These are phyloP conservation scores for Aspidiotus rigidus DNA, from an alignment of 2,888 invertebrate genomes.

Conservation along the genomic window DNA sequence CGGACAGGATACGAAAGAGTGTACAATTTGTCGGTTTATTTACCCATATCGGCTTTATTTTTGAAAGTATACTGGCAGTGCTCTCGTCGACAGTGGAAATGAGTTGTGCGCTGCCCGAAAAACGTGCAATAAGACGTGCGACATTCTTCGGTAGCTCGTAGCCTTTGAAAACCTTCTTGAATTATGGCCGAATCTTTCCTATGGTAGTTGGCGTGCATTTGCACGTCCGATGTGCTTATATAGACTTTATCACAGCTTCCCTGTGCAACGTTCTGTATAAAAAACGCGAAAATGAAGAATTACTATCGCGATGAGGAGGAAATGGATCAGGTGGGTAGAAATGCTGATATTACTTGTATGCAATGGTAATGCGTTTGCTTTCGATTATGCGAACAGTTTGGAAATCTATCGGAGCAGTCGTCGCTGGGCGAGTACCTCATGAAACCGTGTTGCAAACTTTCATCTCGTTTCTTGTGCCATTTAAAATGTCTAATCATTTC, in stretches of 20 bases:
- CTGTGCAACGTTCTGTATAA: constrained; percentile 41
- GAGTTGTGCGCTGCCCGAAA: constrained; percentile 88
- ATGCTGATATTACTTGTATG: constrained; percentile 58
- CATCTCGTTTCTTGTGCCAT: constrained; percentile 98
- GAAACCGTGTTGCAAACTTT: constrained; percentile 90
- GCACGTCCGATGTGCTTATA: constrained; percentile 96
- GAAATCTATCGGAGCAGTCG: constrained; percentile 80
- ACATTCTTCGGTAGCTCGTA: constrained; percentile 92
- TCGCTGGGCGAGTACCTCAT: constrained; percentile 90
- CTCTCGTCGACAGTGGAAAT: constrained; percentile 88
- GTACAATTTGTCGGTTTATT: constrained; percentile 41
- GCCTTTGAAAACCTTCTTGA: constrained; percentile 94
- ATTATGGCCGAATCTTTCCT: constrained; percentile 95
- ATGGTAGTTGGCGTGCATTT: constrained; percentile 99
- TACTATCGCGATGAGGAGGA: too few species aligned
- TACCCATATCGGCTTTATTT: constrained; percentile 99
- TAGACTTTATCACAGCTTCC: constrained; percentile 57
- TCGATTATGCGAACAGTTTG: constrained; percentile 75
- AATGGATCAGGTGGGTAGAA: neutral
- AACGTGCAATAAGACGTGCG: constrained; percentile 84
- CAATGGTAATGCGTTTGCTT: constrained; percentile 97
- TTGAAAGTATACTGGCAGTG: constrained; percentile 94
- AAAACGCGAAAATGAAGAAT: too few species aligned
- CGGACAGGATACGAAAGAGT: neutral
- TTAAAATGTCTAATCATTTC: constrained; percentile 98